phyloP scores from a whole-genome alignment of 2,888 invertebrate species.

The Micoletzkya japonica region DNA sequence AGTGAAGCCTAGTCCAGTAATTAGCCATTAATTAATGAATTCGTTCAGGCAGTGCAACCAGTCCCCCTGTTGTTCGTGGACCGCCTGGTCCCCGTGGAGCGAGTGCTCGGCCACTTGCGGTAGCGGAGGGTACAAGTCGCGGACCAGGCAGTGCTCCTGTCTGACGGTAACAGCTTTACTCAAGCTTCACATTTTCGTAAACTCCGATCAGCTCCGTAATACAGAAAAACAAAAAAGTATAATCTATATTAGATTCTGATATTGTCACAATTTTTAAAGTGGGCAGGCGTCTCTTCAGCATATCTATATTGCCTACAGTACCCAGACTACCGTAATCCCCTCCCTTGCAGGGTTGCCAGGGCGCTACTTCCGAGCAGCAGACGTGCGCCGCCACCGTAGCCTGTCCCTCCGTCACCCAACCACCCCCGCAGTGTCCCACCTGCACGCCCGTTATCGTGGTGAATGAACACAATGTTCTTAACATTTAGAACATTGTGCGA shows the following conservation, averaged over 20 bases:
- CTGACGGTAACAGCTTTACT: constrained; percentile 9
- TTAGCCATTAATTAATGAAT: too few species aligned
- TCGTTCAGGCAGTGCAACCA: constrained; percentile 12
- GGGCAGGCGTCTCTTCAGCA: too few species aligned
- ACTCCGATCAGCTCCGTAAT: too few species aligned
- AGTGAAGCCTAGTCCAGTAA: too few species aligned
- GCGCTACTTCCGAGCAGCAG: constrained; percentile 23
- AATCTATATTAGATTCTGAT: not conserved
- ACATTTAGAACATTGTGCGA: too few species aligned
- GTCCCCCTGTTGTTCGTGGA: constrained; percentile 22
- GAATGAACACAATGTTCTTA: not conserved
- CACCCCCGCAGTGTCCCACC: not conserved
- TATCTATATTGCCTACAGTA: not conserved
- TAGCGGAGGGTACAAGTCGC: constrained; percentile 22
- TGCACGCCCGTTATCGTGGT: not conserved
- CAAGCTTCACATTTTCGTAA: not conserved
- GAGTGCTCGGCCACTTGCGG: constrained; percentile 28
- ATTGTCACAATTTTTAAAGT: not conserved
- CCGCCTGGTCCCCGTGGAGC: constrained; percentile 26
- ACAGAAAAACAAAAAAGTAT: too few species aligned
- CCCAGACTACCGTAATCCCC: not conserved
- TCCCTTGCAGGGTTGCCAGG: constrained; percentile 12
- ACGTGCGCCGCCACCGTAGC: constrained; percentile 6
- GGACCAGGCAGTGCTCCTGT: constrained; percentile 28
- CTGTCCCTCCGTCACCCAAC: not conserved